A percentile compares a stretch with the other conserved stretches of the same genome.
Evolutionary conservation across 2,888 invertebrate genomes (phyloP).

Genomic region (Dorcus parallelipipedus): DNA sequence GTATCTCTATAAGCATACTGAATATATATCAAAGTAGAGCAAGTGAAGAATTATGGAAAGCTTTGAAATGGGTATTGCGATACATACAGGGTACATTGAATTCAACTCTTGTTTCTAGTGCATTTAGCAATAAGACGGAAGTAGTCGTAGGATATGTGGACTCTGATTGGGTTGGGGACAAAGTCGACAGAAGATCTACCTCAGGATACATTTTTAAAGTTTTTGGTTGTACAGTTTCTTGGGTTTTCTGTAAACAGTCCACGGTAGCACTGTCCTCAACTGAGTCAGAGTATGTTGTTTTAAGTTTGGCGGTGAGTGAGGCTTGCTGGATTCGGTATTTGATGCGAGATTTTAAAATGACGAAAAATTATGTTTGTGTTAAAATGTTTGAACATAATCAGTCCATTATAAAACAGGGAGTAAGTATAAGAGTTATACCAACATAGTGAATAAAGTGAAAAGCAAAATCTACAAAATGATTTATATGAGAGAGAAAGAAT

Average conservation of each 20-base stretch:
- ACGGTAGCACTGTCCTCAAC: conserved; percentile 19
- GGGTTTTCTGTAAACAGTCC: too few species aligned
- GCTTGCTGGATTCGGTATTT: conserved; percentile 22
- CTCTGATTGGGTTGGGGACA: conserved; percentile 22
- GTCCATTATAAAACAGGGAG: conserved; percentile 8
- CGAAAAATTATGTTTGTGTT: not conserved
- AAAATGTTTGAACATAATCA: conserved; percentile 19
- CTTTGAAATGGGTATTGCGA: conserved; percentile 25
- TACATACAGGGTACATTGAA: conserved; percentile 26
- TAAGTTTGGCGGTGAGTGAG: conserved; percentile 18
- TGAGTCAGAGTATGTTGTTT: conserved; percentile 20
- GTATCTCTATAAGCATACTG: too few species aligned
- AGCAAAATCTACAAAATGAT: too few species aligned
- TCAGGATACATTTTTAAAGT: conserved; percentile 18
- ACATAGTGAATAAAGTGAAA: too few species aligned
- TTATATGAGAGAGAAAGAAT: too few species aligned
- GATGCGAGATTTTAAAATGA: conserved; percentile 14
- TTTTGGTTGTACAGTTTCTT: conserved; percentile 15
- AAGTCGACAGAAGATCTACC: conserved; percentile 15
- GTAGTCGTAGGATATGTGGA: conserved; percentile 22
- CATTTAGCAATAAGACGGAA: conserved; percentile 2
- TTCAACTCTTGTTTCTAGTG: conserved; percentile 17
- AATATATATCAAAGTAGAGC: conserved; percentile 18
- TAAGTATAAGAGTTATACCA: too few species aligned
- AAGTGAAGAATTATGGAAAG: conserved; percentile 20